Evolutionary conservation across 2,888 invertebrate species (phyloP), one percentile per base, ranked within the genome.

Genomic region (Sminthurinus aureus): DNA sequence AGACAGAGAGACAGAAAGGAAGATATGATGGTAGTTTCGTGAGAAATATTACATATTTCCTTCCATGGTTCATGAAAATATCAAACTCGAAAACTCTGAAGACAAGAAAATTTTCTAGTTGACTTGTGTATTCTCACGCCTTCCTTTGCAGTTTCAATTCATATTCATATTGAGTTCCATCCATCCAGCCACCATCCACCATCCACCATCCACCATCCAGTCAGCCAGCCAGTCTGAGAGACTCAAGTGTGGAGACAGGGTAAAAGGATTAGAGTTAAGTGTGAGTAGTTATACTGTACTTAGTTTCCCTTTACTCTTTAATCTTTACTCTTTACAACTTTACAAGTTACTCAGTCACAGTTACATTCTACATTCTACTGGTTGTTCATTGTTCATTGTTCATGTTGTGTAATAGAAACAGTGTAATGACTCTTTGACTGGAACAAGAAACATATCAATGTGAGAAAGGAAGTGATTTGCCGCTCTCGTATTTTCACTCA

Each of bases 391-490:
- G 22, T n/a, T 71, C 24, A 69, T 20, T 69, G 69, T 69, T 0
- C n/a, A 6, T 71, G 1, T 71, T 13, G 13, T 71, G 69, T 69
- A 69, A 58, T 58, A 58, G 9, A 58, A 58, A 22, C 24, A 71
- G 20, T 71, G 24, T 71, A 26, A 13, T 26, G 67, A 69, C 51
- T 69, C 11, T 20, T 22, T 64, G 66, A 38, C 26, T 79, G 24
- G 67, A 18, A 50, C 69, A 50, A 67, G 38, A 67, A 64, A 83
- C 66, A 74, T 87, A 87, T 87, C 86, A 87, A 81, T 87, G 87
- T 88, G 88, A 88, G 88, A 88, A 88, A 87, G 88, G 88, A 88
- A 87, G 85, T 84, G 86, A 85, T 84, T 74, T 26, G 74, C 67
- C 75, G 76, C 84, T 84, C 81, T 73, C 78, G 83, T 77, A 80